A percentile compares a stretch with the other conserved stretches of the same genome.
Evolutionary conservation across 2,888 invertebrate genomes (phyloP).

Genomic region (Eumerus sabulonum): DNA sequence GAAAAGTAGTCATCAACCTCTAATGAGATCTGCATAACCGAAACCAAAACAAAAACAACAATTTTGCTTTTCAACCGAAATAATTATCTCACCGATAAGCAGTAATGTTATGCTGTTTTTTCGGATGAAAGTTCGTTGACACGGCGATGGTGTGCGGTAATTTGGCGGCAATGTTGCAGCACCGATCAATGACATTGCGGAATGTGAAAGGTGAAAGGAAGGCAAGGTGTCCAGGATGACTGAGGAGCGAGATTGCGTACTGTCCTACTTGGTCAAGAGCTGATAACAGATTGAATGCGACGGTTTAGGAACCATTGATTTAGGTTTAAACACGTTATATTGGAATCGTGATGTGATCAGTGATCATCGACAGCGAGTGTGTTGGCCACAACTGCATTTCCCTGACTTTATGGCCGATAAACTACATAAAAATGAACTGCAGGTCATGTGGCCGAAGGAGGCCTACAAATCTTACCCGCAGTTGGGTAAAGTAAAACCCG

Average conservation of each 20-base stretch:
- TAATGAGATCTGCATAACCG: constrained; percentile 52
- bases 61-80: not conserved
- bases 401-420: constrained; percentile 36
- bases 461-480: constrained; percentile 21
- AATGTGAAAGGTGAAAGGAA: too few species aligned
- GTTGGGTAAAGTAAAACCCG: constrained; percentile 44
- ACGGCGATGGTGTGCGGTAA: not conserved
- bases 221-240: too few species aligned
- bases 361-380: constrained; percentile 6
- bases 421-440: constrained; percentile 39
- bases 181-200: too few species aligned
- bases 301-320: too few species aligned
- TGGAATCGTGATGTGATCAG: constrained; percentile 52
- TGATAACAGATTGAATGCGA: too few species aligned
- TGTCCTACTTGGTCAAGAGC: too few species aligned
- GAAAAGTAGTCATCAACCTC: constrained; percentile 62
- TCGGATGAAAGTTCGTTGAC: constrained; percentile 32
- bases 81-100: not conserved
- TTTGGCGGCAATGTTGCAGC: too few species aligned
- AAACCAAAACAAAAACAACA: constrained; percentile 11
- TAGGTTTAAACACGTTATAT: not conserved
- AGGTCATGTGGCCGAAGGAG: constrained; percentile 49
- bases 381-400: constrained; percentile 32
- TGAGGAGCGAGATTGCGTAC: too few species aligned
- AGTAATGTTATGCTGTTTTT: constrained; percentile 31